phyloP scores from a whole-genome alignment of 2,113 vertebrate species.

The Elgaria multicarinata region DNA sequence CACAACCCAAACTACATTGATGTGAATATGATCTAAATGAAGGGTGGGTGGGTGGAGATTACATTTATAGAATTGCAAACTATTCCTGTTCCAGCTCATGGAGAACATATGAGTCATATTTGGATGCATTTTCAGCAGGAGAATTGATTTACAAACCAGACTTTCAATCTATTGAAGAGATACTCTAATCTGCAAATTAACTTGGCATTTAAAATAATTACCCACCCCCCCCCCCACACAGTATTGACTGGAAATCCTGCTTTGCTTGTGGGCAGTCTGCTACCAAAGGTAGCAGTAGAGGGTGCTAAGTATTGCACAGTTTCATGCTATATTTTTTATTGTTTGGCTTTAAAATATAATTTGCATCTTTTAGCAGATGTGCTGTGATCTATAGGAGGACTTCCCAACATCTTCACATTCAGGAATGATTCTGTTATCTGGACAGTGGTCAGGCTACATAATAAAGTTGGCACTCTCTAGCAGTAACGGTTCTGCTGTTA shows the following conservation, averaged over 20 bases:
- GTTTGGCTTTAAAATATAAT: neutral
- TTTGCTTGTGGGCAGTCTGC: rapidly evolving
- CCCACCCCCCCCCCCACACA: too few relatives aligned
- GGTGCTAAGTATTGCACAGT: neutral
- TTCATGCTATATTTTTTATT: neutral
- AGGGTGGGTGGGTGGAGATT: neutral
- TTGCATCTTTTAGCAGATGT: conserved; percentile 29
- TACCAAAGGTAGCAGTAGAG: neutral
- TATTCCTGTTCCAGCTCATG: neutral
- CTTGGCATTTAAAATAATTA: neutral
- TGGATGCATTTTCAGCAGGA: neutral
- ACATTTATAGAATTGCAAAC: neutral
- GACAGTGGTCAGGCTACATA: neutral
- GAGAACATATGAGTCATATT: neutral
- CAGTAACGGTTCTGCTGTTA: neutral
- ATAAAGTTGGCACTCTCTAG: neutral
- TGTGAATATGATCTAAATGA: neutral
- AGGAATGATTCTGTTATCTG: neutral
- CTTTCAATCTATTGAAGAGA: neutral
- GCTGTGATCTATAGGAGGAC: rapidly evolving
- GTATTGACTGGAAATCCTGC: neutral
- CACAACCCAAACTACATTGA: neutral
- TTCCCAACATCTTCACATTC: neutral
- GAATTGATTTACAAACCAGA: neutral
- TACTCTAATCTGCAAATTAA: neutral